These are phyloP conservation scores for Platygyra sinensis DNA, from an alignment of 64 coral and sea anemone species.

Conservation along the genomic window DNA sequence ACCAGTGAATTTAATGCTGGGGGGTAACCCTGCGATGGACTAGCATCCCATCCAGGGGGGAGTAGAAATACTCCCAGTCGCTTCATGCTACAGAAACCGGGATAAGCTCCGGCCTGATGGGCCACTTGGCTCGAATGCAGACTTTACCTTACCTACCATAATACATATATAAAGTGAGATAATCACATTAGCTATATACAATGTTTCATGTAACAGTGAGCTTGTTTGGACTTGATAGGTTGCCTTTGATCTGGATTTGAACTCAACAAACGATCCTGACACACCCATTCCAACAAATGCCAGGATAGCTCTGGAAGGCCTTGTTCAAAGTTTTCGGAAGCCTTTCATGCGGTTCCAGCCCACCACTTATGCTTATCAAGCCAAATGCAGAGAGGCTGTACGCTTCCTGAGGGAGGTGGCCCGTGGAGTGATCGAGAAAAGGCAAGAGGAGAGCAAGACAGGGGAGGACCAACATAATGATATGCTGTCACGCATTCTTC, in stretches of 20 bases:
- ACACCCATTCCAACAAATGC: slow-evolving; percentile 71
- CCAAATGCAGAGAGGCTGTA: slow-evolving; percentile 62
- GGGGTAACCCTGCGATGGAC: too few species aligned
- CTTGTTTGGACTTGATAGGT: slow-evolving; percentile 40
- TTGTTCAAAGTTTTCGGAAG: slow-evolving; percentile 77
- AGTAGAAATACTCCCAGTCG: too few species aligned
- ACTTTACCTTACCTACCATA: too few species aligned
- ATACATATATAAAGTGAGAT: too few species aligned
- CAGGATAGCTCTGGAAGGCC: slow-evolving; percentile 61
- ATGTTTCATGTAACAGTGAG: background rate
- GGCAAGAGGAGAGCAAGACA: slow-evolving; percentile 31
- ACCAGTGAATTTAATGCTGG: too few species aligned
- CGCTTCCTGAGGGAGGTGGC: slow-evolving; percentile 59
- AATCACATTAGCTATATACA: too few species aligned
- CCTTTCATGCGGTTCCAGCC: slow-evolving; percentile 75
- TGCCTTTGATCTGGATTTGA: slow-evolving; percentile 75
- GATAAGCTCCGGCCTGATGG: too few species aligned
- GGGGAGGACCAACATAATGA: slow-evolving; percentile 47
- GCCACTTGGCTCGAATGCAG: too few species aligned
- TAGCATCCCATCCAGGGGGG: too few species aligned
- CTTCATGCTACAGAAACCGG: too few species aligned
- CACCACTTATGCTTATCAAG: slow-evolving; percentile 59
- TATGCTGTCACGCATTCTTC: slow-evolving; percentile 51
- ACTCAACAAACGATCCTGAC: slow-evolving; percentile 61
- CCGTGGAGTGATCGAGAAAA: slow-evolving; percentile 55